These are phyloP conservation scores for Apotomis capreana DNA, from an alignment of 2,888 invertebrate genomes.

Conservation along the genomic window DNA sequence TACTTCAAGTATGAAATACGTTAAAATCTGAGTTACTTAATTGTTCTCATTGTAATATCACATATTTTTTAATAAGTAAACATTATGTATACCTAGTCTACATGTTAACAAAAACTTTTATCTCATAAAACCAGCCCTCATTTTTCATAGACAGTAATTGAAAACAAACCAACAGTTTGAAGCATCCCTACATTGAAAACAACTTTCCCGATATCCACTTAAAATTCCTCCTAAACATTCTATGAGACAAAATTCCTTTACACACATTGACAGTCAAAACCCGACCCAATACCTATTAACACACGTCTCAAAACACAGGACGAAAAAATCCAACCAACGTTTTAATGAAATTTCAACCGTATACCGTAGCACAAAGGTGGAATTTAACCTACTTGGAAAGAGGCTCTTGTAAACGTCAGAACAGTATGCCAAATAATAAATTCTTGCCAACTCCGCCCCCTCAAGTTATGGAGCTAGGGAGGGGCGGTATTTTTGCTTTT, in stretches of 20 bases:
- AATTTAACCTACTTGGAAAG: slow-evolving; percentile 29
- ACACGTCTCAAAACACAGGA: slow-evolving; percentile 36
- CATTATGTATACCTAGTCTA: no score
- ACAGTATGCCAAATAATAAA: slow-evolving; percentile 75
- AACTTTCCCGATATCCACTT: slow-evolving; percentile 19
- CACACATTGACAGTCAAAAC: slow-evolving; percentile 38
- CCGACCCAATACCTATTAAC: slow-evolving; percentile 37
- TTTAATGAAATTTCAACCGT: slow-evolving; percentile 48
- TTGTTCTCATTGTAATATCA: no score
- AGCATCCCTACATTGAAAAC: slow-evolving; percentile 18
- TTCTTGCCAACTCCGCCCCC: slow-evolving; percentile 65
- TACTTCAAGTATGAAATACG: no score
- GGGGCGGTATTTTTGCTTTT: slow-evolving; percentile 41
- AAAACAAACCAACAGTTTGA: slow-evolving; percentile 22
- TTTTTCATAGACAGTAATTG: slow-evolving; percentile 18
- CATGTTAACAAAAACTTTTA: no score
- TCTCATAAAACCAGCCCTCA: not conserved
- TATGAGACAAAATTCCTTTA: slow-evolving; percentile 41
- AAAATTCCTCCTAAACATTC: slow-evolving; percentile 45
- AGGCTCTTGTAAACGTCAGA: slow-evolving; percentile 59
- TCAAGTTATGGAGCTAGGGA: slow-evolving; percentile 53
- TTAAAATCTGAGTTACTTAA: no score
- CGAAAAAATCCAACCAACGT: slow-evolving; percentile 25
- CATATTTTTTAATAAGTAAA: no score
- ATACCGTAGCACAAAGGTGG: slow-evolving; percentile 46